These are phyloP conservation scores for Thalassophryne amazonica DNA, from an alignment of 2,797 vertebrate species.

Conservation along the genomic window DNA sequence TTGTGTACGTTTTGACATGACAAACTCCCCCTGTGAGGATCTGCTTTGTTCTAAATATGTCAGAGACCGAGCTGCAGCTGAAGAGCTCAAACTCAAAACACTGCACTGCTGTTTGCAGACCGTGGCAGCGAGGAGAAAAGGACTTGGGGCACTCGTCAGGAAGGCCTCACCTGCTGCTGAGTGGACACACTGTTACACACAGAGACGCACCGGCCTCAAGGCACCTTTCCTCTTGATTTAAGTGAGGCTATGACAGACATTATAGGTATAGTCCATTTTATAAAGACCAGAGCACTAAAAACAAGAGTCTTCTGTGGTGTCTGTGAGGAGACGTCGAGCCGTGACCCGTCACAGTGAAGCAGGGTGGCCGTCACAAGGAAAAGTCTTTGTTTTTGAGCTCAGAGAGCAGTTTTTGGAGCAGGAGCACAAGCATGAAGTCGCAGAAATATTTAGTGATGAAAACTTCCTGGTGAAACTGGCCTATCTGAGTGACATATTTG, in stretches of 20 bases:
- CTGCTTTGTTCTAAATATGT: too few relatives aligned
- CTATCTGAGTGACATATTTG: conserved; percentile 26
- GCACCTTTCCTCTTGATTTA: not conserved
- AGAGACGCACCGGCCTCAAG: too few relatives aligned
- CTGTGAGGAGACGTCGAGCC: conserved; percentile 8
- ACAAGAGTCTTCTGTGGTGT: conserved; percentile 6
- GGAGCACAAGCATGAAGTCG: conserved; percentile 4
- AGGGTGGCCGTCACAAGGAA: conserved; percentile 22
- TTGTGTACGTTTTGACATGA: too few relatives aligned
- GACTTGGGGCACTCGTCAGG: too few relatives aligned
- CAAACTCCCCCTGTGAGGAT: too few relatives aligned
- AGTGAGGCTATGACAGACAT: not conserved
- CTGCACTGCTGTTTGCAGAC: too few relatives aligned
- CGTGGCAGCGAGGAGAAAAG: too few relatives aligned
- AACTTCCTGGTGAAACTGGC: conserved; percentile 18
- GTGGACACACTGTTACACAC: too few relatives aligned
- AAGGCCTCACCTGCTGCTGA: too few relatives aligned
- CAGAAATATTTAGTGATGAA: conserved; percentile 24
- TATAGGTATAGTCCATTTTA: conserved; percentile 3
- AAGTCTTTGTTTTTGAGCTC: conserved; percentile 7
- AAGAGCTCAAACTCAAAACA: too few relatives aligned
- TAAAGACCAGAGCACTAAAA: conserved; percentile 16
- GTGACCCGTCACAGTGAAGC: conserved; percentile 22
- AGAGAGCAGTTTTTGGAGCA: conserved; percentile 17
- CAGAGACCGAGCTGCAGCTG: too few relatives aligned